Conservation (phyloP, 2,113 vertebrate species). For the Halichoeres trimaculatus region DNA sequence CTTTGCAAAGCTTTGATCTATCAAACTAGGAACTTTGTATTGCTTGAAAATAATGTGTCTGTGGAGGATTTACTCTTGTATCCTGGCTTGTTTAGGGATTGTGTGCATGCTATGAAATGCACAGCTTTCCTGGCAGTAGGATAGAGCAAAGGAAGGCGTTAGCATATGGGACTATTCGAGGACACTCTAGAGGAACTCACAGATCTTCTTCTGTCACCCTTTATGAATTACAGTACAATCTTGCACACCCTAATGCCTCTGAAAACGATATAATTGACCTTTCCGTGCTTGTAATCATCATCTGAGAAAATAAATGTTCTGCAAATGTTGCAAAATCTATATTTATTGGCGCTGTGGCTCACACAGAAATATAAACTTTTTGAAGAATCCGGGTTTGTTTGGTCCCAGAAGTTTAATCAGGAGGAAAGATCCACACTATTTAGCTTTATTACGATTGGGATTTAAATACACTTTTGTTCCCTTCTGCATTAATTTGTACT, state of each 20-base stretch:
- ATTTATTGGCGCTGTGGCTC: not conserved
- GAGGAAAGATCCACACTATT: conserved; percentile 38
- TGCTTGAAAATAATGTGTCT: conserved; percentile 28
- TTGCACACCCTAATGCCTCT: not conserved
- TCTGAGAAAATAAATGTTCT: not conserved
- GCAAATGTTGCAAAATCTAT: not conserved
- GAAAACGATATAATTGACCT: conserved; percentile 25
- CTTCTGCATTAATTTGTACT: conserved; percentile 56
- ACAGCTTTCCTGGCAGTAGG: conserved; percentile 6
- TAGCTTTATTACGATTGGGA: conserved; percentile 43
- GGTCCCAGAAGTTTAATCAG: conserved; percentile 13
- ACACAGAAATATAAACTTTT: not conserved
- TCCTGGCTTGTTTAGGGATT: not conserved
- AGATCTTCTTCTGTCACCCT: conserved; percentile 1
- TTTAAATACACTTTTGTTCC: conserved; percentile 56
- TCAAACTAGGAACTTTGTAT: conserved; percentile 31
- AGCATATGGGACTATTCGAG: conserved; percentile 18
- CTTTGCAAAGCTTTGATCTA: conserved; percentile 54
- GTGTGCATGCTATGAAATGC: not conserved
- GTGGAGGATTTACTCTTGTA: conserved; percentile 3
- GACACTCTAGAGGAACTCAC: not conserved
- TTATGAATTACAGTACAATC: too few species aligned
- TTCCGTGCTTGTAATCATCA: conserved; percentile 25
- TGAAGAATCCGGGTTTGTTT: conserved; percentile 11
- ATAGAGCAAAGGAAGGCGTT: not conserved